Base-by-base conservation (phyloP, 2,797 vertebrate species). In the Oophaga sylvatica region DNA sequence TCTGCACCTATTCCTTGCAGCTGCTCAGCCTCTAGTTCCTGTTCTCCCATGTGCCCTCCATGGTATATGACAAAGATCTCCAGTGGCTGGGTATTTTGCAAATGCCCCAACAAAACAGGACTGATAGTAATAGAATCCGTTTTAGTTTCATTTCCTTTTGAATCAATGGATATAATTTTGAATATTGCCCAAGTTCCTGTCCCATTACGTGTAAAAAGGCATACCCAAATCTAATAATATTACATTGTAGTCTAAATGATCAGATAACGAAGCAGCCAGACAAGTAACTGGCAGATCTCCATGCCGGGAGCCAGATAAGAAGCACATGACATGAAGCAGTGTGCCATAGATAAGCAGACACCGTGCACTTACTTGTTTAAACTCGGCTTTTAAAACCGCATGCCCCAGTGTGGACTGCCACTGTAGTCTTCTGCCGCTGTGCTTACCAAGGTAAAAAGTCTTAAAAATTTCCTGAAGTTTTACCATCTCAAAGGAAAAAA, bases 381-480 rank as follows among this genome's bases (percentile, higher is more conserved):
- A 96, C 73, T 95, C 95, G 0, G 94, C 94, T 87, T 96, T 96
- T 17, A 96, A 87, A 65, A 96, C 95, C 0, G 95, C 95, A 12
- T 96, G 95, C 12, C 95, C 95, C 89, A 96, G 88, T 0, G 95
- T 96, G 0, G 95, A 95, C 77, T 96, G 95, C 95, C 95, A 96
- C 15, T 96, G 95, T 17, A 96, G 94, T 84, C 95, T 95, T 81
- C 95, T 94, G 67, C 95, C 95, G 8, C 95, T 96, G 90, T 96
- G 95, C 68, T 96, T 96, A 81, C 95, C 95, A 6, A 96, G 92
- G 80, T 96, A 96, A 89, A 96, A 96, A 0, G 93, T 93, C 92
- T 96, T 96, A 91, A 96, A 96, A n/a, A 96, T 93, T 87, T 96
- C 95, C 89, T 96, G 95, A 82, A 96, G 95, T 89, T 95, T 95